These are phyloP conservation scores for Batillaria attramentaria DNA, from an alignment of 1,140 invertebrate species.

Conservation along the genomic window DNA sequence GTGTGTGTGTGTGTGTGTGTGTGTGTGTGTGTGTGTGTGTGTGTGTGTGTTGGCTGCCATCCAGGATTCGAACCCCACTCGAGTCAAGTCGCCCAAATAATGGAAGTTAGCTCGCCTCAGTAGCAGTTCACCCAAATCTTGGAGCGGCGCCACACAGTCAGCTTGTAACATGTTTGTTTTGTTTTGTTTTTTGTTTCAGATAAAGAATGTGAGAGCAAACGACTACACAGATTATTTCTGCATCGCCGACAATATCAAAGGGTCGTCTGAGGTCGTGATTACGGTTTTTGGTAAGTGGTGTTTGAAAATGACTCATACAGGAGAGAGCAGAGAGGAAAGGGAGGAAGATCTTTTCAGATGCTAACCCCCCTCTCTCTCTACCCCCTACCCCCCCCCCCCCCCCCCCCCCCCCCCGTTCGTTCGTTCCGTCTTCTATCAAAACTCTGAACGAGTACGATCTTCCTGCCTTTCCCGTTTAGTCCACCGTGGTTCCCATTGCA, in stretches of 20 bases:
- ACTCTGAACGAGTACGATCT: background rate
- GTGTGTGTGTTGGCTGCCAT: too few relatives aligned
- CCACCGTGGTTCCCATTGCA: background rate
- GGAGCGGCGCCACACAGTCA: slow-evolving; percentile 58
- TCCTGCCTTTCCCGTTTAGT: background rate
- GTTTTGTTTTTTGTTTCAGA: slow-evolving; percentile 22
- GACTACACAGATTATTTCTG: slow-evolving; percentile 59
- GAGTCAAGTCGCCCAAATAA: too few relatives aligned
- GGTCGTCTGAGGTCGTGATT: slow-evolving; percentile 37
- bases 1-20: background rate
- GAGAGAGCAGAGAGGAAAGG: background rate
- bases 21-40: too few relatives aligned
- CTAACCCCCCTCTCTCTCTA: background rate
- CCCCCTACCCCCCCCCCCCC: background rate
- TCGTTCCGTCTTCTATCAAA: background rate
- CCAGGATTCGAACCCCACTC: too few relatives aligned
- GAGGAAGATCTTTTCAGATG: background rate
- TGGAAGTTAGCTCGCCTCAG: too few relatives aligned
- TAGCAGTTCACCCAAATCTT: too few relatives aligned
- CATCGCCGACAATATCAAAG: slow-evolving; percentile 53
- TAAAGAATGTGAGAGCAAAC: slow-evolving; percentile 57
- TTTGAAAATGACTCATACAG: background rate
- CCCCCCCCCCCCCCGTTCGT: background rate
- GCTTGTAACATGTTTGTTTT: background rate
- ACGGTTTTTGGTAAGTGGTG: slow-evolving; percentile 54